Conservation (phyloP, 2,113 vertebrate genomes). For the Rhinolophus ferrumequinum region DNA sequence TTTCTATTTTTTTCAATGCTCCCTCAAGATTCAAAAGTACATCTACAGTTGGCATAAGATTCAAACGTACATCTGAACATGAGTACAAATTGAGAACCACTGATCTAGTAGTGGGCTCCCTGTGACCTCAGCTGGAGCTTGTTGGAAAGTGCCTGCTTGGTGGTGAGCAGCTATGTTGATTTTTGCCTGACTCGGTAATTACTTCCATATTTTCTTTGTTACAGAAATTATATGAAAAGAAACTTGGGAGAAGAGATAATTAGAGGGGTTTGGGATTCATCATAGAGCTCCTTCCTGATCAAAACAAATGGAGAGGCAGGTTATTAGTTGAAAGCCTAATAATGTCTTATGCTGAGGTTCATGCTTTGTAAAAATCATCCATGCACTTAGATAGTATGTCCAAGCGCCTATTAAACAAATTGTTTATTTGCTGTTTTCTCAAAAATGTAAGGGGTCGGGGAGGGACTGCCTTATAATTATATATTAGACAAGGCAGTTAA, state of each 20-base stretch:
- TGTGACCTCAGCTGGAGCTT: slow-evolving; percentile 45
- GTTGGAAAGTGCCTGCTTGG: slow-evolving; percentile 13
- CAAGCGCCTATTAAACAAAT: not conserved
- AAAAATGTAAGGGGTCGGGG: not conserved
- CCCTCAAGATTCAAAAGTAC: not conserved
- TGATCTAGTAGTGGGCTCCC: slow-evolving; percentile 13
- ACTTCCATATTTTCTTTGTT: slow-evolving; percentile 59
- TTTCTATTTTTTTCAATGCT: not conserved
- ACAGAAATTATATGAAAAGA: slow-evolving; percentile 53
- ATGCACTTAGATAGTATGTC: not conserved
- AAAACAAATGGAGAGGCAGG: slow-evolving; percentile 3
- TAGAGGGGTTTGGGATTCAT: slow-evolving; percentile 53
- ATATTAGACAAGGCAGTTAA: not conserved
- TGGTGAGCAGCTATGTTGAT: slow-evolving; percentile 17
- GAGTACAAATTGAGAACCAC: not conserved
- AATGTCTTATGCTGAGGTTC: not conserved
- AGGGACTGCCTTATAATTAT: not conserved
- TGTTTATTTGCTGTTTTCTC: slow-evolving; percentile 38
- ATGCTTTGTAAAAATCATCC: not conserved
- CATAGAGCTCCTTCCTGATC: not conserved
- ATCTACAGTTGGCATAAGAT: not conserved
- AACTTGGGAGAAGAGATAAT: slow-evolving; percentile 47
- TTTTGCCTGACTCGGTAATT: slow-evolving; percentile 51
- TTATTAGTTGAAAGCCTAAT: slow-evolving; percentile 22
- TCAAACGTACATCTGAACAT: not conserved